Evolutionary conservation across 1,140 invertebrate species (phyloP).

Genomic region (Coelopa frigida): DNA sequence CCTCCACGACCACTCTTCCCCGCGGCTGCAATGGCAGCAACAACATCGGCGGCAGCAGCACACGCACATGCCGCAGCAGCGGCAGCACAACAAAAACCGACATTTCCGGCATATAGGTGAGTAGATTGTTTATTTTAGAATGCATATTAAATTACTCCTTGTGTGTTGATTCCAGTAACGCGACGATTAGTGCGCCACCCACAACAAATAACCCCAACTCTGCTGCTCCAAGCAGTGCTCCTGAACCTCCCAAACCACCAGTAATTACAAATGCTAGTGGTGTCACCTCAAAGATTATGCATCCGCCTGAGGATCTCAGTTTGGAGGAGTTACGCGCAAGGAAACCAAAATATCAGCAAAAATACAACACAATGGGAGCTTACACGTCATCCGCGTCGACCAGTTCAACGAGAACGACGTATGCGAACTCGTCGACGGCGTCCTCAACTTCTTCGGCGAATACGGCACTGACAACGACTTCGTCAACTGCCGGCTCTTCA

Average conservation of each 20-base stretch:
- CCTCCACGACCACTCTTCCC: constrained; percentile 73
- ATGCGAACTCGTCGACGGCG: constrained; percentile 14
- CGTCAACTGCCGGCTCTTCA: constrained; percentile 32
- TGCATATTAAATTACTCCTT: neutral
- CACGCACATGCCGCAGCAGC: constrained; percentile 48
- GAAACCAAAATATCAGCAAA: constrained; percentile 59
- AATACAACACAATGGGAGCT: constrained; percentile 7
- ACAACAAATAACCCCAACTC: constrained; percentile 46
- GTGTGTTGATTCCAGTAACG: constrained; percentile 47
- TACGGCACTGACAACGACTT: constrained; percentile 22
- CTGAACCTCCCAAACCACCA: constrained; percentile 33
- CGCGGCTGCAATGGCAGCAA: constrained; percentile 57
- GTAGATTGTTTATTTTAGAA: neutral
- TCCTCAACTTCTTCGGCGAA: too few species aligned
- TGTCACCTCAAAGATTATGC: constrained; percentile 84
- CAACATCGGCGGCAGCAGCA: constrained; percentile 46
- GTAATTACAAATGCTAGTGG: constrained; percentile 55
- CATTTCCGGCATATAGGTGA: constrained; percentile 72
- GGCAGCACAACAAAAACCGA: constrained; percentile 57
- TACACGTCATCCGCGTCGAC: constrained; percentile 25
- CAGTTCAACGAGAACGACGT: too few species aligned
- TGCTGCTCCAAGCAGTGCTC: constrained; percentile 26
- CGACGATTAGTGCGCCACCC: constrained; percentile 62
- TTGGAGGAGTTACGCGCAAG: constrained; percentile 79
- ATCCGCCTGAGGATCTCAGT: constrained; percentile 90